Percentiles rank a stretch among this genome's conserved stretches.
phyloP scores from a whole-genome alignment of 2,888 invertebrate genomes.

The Hymenopus coronatus region DNA sequence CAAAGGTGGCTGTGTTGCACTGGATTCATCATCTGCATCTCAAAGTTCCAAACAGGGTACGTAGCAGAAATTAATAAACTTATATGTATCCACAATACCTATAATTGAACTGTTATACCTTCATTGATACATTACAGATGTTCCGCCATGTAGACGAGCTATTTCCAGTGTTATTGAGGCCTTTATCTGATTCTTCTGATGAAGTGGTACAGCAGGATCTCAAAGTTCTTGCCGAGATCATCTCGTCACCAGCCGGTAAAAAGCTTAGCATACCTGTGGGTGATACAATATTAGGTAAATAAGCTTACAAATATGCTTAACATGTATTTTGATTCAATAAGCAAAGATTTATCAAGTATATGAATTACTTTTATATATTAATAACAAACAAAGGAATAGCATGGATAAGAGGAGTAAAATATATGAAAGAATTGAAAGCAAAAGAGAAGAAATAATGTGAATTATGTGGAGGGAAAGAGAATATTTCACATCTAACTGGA shows the following conservation, averaged over 20 bases:
- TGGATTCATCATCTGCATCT: conserved; percentile 94
- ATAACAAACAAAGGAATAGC: too few species aligned
- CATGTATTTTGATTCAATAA: not conserved
- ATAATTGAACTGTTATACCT: not conserved
- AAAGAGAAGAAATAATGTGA: too few species aligned
- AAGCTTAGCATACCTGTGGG: conserved; percentile 18
- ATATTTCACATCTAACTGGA: too few species aligned
- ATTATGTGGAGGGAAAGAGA: too few species aligned
- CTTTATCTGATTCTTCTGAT: conserved; percentile 87
- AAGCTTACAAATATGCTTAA: conserved; percentile 39
- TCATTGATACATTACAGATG: conserved; percentile 55
- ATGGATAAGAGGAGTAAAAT: too few species aligned
- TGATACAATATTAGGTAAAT: conserved; percentile 5
- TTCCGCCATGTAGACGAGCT: conserved; percentile 66
- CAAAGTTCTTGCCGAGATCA: conserved; percentile 84
- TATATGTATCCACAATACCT: not conserved
- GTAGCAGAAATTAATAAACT: conserved; percentile 27
- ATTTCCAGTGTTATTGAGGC: conserved; percentile 75
- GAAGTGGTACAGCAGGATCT: conserved; percentile 93
- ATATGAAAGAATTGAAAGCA: too few species aligned
- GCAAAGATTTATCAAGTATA: too few species aligned
- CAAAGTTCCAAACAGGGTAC: conserved; percentile 79
- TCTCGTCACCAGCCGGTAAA: conserved; percentile 54
- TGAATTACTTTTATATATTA: not conserved
- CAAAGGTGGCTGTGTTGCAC: conserved; percentile 90